Evolutionary conservation across 1,140 invertebrate species (phyloP).

Genomic region (Triops cancriformis): DNA sequence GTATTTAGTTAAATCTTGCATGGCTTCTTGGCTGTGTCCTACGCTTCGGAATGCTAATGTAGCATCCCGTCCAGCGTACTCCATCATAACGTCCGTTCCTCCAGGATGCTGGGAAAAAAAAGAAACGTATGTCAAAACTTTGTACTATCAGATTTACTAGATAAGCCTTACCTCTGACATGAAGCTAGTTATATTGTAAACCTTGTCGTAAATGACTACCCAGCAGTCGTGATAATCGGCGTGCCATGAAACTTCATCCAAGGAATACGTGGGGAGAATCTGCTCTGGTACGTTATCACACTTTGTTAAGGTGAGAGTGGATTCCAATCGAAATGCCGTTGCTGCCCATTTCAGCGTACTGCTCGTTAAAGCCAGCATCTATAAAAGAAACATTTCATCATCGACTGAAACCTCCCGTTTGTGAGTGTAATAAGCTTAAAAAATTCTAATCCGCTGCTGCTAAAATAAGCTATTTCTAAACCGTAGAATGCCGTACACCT

Average conservation of each 20-base stretch:
- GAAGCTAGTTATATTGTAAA: constrained; percentile 54
- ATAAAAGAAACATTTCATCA: neutral
- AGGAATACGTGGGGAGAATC: constrained; percentile 21
- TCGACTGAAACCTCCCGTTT: neutral
- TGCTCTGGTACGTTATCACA: neutral
- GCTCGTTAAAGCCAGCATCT: constrained; percentile 23
- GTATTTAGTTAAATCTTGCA: constrained; percentile 52
- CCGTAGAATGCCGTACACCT: neutral
- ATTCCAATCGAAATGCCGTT: constrained; percentile 10
- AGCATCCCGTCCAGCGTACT: constrained; percentile 77
- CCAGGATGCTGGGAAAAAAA: constrained; percentile 62
- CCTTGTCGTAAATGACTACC: constrained; percentile 49
- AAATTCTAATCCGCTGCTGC: neutral
- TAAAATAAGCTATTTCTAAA: neutral
- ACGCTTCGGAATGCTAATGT: constrained; percentile 71
- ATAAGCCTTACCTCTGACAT: constrained; percentile 42
- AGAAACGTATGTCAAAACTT: constrained; percentile 4
- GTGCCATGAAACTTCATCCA: constrained; percentile 47
- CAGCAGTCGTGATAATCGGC: constrained; percentile 46
- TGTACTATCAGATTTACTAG: neutral
- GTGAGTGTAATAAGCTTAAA: neutral
- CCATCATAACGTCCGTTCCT: constrained; percentile 70
- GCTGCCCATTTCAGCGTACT: constrained; percentile 24
- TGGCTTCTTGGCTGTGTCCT: constrained; percentile 58
- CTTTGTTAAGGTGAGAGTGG: neutral